phyloP scores from a whole-genome alignment of 2,888 invertebrate species.

The Drosophila basisetae region DNA sequence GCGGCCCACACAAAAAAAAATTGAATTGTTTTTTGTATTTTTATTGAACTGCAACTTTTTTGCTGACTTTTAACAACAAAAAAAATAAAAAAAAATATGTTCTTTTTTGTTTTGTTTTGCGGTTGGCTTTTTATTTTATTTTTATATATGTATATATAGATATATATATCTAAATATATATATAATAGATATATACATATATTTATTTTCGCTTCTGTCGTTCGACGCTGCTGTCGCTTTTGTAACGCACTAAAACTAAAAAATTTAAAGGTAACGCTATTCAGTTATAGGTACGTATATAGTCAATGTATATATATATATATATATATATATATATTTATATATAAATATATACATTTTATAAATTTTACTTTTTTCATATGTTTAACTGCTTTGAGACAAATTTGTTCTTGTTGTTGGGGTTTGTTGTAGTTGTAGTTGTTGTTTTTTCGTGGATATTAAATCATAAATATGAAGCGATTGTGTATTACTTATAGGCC shows the following conservation, averaged over 20 bases:
- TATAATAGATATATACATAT: conserved; percentile 24
- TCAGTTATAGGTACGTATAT: conserved; percentile 59
- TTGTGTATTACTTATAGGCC: conserved; percentile 38
- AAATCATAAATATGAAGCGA: conserved; percentile 53
- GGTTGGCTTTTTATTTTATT: conserved; percentile 60
- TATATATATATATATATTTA: conserved; percentile 43
- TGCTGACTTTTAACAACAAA: conserved; percentile 65
- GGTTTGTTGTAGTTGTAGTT: conserved; percentile 15
- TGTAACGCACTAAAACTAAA: conserved; percentile 78
- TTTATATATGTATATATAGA: conserved; percentile 32
- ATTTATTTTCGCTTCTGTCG: conserved; percentile 32
- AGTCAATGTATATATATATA: conserved; percentile 46
- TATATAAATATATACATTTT: conserved; percentile 35
- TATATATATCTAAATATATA: conserved; percentile 15
- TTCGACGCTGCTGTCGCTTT: conserved; percentile 44
- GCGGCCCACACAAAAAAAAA: conserved; percentile 23
- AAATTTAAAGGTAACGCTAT: conserved; percentile 72
- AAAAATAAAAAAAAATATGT: conserved; percentile 71
- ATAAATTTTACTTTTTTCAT: conserved; percentile 14
- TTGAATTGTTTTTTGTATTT: conserved; percentile 14
- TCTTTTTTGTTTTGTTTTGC: conserved; percentile 67
- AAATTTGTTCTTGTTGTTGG: conserved; percentile 12
- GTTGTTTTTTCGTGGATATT: conserved; percentile 17
- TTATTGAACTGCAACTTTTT: conserved; percentile 40
- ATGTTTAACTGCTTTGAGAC: conserved; percentile 41